Conservation (phyloP, 2,113 vertebrate species). For the Larimichthys polyactis region DNA sequence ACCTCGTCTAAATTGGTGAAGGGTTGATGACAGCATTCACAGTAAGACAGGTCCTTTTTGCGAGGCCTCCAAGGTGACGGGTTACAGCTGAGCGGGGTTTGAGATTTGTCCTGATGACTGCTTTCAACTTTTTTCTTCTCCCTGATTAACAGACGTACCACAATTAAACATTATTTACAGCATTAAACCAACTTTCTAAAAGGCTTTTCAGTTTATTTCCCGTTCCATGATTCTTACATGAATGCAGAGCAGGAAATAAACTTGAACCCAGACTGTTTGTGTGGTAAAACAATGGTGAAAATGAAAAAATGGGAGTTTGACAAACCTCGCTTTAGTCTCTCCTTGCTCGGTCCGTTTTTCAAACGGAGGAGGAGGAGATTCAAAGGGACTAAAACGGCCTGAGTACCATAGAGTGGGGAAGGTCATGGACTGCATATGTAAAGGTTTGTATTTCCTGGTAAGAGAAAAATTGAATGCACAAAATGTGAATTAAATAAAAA, state of each 20-base stretch:
- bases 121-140: constrained; percentile 59
- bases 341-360: constrained; percentile 40
- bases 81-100: constrained; percentile 32
- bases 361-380: constrained; percentile 72
- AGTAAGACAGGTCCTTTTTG: constrained; percentile 85
- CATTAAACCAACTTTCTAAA: neutral
- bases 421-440: constrained; percentile 86
- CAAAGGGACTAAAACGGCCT: constrained; percentile 87
- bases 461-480: constrained; percentile 13
- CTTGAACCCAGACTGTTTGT: neutral
- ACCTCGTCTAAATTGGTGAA: constrained; percentile 87
- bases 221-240: neutral
- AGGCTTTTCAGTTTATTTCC: neutral
- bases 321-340: constrained; percentile 68
- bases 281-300: too few species aligned
- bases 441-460: constrained; percentile 88
- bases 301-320: neutral
- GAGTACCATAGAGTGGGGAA: constrained; percentile 87
- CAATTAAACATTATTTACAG: neutral
- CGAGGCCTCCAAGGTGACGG: constrained; percentile 63
- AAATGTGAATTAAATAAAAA: neutral
- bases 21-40: constrained; percentile 88
- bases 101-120: constrained; percentile 39
- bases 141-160: constrained; percentile 39
- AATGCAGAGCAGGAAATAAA: neutral